These are phyloP conservation scores for Bombus difficillimus DNA, from an alignment of 1,140 invertebrate genomes.

Conservation along the genomic window DNA sequence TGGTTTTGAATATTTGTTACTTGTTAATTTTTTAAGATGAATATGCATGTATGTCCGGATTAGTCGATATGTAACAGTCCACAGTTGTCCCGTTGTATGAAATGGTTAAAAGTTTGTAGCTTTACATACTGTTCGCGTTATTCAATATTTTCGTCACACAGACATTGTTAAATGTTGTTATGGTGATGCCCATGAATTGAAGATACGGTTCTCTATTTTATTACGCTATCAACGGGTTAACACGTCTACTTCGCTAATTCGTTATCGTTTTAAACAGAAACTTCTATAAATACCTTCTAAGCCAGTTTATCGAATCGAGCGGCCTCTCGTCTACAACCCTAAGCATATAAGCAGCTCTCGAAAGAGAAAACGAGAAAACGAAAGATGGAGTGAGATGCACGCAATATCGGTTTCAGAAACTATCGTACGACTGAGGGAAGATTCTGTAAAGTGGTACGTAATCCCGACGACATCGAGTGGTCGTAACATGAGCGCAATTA, in stretches of 20 bases:
- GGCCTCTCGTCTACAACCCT: too few species aligned
- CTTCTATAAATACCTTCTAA: too few species aligned
- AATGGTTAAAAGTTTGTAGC: not conserved
- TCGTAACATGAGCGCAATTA: conserved; percentile 73
- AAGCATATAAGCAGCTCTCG: too few species aligned
- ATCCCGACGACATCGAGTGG: conserved; percentile 20
- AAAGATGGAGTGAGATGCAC: not conserved
- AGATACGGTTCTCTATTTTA: not conserved
- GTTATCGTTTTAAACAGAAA: too few species aligned
- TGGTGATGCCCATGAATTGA: not conserved
- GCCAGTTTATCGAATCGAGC: too few species aligned
- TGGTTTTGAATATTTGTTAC: not conserved
- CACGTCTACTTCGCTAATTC: too few species aligned
- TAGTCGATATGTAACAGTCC: not conserved
- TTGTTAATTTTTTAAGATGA: not conserved
- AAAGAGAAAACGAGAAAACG: not conserved
- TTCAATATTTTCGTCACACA: not conserved
- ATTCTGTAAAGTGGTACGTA: conserved; percentile 6
- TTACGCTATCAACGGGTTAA: not conserved
- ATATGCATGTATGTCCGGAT: not conserved
- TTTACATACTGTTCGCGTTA: not conserved
- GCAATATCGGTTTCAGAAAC: not conserved
- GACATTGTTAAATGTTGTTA: not conserved
- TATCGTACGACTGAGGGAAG: not conserved
- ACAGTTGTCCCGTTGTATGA: not conserved